Conservation (phyloP, 2,113 vertebrate genomes). For the cat (Felis catus) region F.catus_Fca126_mat1.0 CM031417.1:3620501-3621000, state of each 20-base stretch:
- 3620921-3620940: not conserved
- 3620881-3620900: not conserved
- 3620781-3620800: not conserved
- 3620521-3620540: not conserved
- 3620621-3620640: not conserved
- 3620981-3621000: not conserved
- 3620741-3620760: not conserved
- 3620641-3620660: not conserved
- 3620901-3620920: not conserved
- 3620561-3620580: not conserved
- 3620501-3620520: not conserved
- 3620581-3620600: not conserved
- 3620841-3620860: not conserved
- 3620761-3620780: not conserved
- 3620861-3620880: not conserved
- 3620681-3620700: not conserved
- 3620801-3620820: not conserved
- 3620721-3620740: not conserved
- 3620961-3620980: not conserved
- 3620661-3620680: not conserved
- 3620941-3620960: not conserved
- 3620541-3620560: not conserved
- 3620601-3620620: not conserved
- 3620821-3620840: not conserved
- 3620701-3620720: not conserved